Percentiles rank a stretch among this genome's conserved stretches.
These are phyloP conservation scores for Etheostoma cragini DNA, from an alignment of 2,113 vertebrate genomes.

Conservation along the genomic window DNA sequence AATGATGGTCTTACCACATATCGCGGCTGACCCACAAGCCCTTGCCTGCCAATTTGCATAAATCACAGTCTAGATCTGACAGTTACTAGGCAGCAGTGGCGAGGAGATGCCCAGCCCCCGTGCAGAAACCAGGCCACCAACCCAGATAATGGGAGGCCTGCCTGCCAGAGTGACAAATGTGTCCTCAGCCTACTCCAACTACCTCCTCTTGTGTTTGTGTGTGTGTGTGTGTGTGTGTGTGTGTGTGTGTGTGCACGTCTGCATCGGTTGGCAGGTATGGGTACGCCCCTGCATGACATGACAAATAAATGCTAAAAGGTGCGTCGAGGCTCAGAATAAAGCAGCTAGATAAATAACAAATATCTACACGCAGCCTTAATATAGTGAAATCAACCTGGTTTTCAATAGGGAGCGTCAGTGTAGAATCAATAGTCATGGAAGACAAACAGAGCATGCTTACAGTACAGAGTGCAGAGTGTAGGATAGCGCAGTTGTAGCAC, in stretches of 20 bases:
- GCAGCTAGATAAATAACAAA: no score
- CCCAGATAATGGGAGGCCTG: slow-evolving; percentile 71
- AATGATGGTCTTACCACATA: slow-evolving; percentile 70
- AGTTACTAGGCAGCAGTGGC: slow-evolving; percentile 80
- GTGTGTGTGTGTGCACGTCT: slow-evolving; percentile 2
- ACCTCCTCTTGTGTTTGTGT: slow-evolving; percentile 51
- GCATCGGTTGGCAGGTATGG: slow-evolving; percentile 39
- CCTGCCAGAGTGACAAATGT: slow-evolving; percentile 83
- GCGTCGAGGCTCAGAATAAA: slow-evolving; percentile 38
- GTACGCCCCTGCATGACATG: slow-evolving; percentile 26
- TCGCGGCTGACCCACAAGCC: slow-evolving; percentile 79
- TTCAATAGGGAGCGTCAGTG: background rate
- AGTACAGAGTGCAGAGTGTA: background rate
- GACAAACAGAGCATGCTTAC: slow-evolving; percentile 19
- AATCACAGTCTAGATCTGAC: slow-evolving; percentile 81
- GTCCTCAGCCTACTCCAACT: slow-evolving; percentile 67
- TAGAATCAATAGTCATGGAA: background rate
- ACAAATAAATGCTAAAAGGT: slow-evolving; percentile 52
- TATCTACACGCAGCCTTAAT: background rate
- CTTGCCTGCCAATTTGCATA: slow-evolving; percentile 83
- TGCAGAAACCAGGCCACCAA: slow-evolving; percentile 84
- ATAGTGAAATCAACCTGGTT: slow-evolving; percentile 2
- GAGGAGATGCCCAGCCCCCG: slow-evolving; percentile 68
- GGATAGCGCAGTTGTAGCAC: background rate
- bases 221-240: slow-evolving; percentile 19